phyloP scores from a whole-genome alignment of 1,140 invertebrate species.

The Neomicropteryx cornuta region DNA sequence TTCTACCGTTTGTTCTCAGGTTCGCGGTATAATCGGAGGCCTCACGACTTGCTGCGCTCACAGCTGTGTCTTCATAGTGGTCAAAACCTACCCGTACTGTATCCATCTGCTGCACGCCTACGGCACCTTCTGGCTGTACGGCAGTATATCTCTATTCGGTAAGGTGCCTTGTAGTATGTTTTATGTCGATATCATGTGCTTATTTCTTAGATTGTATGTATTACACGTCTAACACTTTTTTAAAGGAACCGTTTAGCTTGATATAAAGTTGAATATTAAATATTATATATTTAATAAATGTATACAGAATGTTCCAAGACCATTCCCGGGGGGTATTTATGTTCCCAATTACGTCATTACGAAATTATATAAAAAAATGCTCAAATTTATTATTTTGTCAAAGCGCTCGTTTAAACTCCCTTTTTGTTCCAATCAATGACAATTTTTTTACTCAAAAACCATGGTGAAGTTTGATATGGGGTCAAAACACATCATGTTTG shows the following conservation, averaged over 20 bases:
- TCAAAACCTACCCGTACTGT: slow-evolving; percentile 53
- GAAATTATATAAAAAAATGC: no score
- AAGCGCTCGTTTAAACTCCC: no score
- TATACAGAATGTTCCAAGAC: background rate
- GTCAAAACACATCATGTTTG: slow-evolving; percentile 22
- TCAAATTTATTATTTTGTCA: no score
- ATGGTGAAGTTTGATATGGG: slow-evolving; percentile 22
- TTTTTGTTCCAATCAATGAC: no score
- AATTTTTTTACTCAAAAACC: no score
- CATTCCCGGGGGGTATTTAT: slow-evolving; percentile 24
- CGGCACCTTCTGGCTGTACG: slow-evolving; percentile 52
- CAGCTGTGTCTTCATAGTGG: slow-evolving; percentile 51
- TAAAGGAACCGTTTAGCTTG: slow-evolving; percentile 1
- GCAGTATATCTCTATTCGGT: slow-evolving; percentile 47
- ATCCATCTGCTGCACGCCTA: slow-evolving; percentile 38
- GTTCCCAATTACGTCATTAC: no score
- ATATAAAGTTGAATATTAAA: background rate
- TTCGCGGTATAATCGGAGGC: slow-evolving; percentile 53
- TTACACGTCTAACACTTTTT: background rate
- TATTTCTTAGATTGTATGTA: slow-evolving; percentile 5
- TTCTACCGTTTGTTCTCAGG: slow-evolving; percentile 38
- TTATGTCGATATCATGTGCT: no score
- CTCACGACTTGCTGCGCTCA: slow-evolving; percentile 55
- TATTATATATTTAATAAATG: background rate
- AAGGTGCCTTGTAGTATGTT: no score